Base-by-base conservation (phyloP, 2,113 vertebrate genomes). In the Sinocyclocheilus grahami region DNA sequence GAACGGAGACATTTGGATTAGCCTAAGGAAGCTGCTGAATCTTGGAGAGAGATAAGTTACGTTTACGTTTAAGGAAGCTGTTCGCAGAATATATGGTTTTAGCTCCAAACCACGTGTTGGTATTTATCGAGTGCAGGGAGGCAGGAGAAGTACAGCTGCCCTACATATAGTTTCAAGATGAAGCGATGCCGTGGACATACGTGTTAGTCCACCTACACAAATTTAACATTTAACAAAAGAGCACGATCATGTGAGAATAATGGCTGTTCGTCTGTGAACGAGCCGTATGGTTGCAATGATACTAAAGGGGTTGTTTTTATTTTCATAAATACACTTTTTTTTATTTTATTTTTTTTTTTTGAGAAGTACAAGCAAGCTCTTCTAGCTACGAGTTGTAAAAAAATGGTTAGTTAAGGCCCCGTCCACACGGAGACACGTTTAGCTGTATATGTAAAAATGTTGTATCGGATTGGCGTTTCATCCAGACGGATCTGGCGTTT, bases 1-100 rank as follows among this genome's bases (percentile, higher is more conserved):
- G 81, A 89, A 82, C 77, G 74, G 82, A 78, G 82, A 78, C 82
- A 78, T 85, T 84, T 82, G 78, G 85, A 89, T 85, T 89, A 87
- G 82, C 77, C 76, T 33, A 58, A 74, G 82, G 62, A 78, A 78
- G 85, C 72, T 82, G 85, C 48, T 85, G 53, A 83, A 86, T 85
- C 78, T 63, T 82, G 82, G 78, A 78, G 86, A 79, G 24, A 72
- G 85, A 87, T 78, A 74, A 85, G 53, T 80, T 53, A 82, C 72
- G 60, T 65, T 69, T 37, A 33, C 78, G 78, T 89, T 87, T 82
- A 85, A 83, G 53, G 83, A 87, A 81, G 62, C 71, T 9, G 42
- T 72, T 82, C 83, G 53, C 62, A 82, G 53, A 63, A 82, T 87
- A 62, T 42, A 78, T 86, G 72, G 82, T 82, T 82, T 87, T 22